These are phyloP conservation scores for Phyllotreta cruciferae DNA, from an alignment of 2,888 invertebrate species.

Conservation along the genomic window DNA sequence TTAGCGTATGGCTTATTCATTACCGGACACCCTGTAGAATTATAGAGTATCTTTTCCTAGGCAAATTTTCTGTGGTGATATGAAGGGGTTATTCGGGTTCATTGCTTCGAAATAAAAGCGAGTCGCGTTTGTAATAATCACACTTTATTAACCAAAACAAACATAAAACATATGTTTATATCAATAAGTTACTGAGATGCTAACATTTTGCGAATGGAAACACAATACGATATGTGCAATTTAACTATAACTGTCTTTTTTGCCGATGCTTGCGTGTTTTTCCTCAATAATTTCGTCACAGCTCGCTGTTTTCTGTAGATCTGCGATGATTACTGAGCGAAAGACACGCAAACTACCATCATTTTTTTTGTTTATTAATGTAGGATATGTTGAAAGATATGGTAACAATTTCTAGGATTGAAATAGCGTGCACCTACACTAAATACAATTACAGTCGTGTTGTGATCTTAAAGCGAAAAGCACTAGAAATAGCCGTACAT, in stretches of 20 bases:
- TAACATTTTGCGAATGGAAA: slow-evolving; percentile 61
- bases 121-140: slow-evolving; percentile 51
- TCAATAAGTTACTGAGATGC: slow-evolving; percentile 56
- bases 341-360: slow-evolving; percentile 40
- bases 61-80: too few species aligned
- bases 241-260: slow-evolving; percentile 58
- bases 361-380: slow-evolving; percentile 27
- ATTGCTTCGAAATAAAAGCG: neutral
- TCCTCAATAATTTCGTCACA: slow-evolving; percentile 45
- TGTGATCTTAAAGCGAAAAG: slow-evolving; percentile 61
- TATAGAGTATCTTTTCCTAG: too few species aligned
- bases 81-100: too few species aligned
- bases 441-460: slow-evolving; percentile 60
- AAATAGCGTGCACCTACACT: slow-evolving; percentile 56
- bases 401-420: slow-evolving; percentile 42
- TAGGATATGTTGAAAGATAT: slow-evolving; percentile 50
- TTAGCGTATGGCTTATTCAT: too few species aligned
- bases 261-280: slow-evolving; percentile 45
- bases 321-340: slow-evolving; percentile 42
- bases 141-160: slow-evolving; percentile 61
- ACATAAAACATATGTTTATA: slow-evolving; percentile 59
- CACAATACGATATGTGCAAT: slow-evolving; percentile 59
- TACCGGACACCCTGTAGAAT: too few species aligned
- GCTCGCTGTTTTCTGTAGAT: too few species aligned
- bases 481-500: slow-evolving; percentile 57